Conservation (phyloP, 2,113 vertebrate species). For the Oplegnathus fasciatus region DNA sequence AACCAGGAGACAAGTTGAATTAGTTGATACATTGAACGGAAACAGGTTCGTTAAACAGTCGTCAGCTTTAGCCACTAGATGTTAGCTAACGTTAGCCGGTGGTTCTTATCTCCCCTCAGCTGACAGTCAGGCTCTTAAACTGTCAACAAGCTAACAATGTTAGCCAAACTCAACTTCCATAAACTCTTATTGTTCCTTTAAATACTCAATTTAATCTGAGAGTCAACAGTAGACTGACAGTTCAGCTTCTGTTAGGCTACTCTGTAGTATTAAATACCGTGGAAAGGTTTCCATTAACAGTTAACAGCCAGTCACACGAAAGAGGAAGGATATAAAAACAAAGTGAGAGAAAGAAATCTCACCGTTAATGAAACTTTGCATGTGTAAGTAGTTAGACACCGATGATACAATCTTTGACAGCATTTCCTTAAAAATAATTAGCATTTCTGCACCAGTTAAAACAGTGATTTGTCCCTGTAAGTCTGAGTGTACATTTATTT, state of each 20-base stretch:
- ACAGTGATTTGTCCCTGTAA: background rate
- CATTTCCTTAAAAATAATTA: background rate
- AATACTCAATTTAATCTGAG: background rate
- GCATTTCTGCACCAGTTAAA: background rate
- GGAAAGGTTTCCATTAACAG: background rate
- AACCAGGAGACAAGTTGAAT: background rate
- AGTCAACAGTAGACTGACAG: background rate
- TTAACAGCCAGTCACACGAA: background rate
- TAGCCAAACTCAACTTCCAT: background rate
- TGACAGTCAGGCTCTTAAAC: constrained; percentile 61
- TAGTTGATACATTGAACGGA: background rate
- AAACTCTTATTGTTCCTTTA: background rate
- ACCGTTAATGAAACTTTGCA: background rate
- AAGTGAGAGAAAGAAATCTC: background rate
- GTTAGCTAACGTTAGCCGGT: constrained; percentile 26
- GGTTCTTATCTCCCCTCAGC: constrained; percentile 55
- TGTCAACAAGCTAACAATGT: constrained; percentile 10
- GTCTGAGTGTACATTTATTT: background rate
- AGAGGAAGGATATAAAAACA: no score
- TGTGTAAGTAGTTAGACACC: background rate
- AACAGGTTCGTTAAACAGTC: background rate
- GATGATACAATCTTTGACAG: background rate
- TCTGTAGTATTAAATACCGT: background rate
- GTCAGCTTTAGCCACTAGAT: background rate
- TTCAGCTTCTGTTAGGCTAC: background rate